Evolutionary conservation across 2,113 vertebrate genomes (phyloP), one percentile per base, ranked within the genome.

Genomic region (Dipodomys stephensi): DNA sequence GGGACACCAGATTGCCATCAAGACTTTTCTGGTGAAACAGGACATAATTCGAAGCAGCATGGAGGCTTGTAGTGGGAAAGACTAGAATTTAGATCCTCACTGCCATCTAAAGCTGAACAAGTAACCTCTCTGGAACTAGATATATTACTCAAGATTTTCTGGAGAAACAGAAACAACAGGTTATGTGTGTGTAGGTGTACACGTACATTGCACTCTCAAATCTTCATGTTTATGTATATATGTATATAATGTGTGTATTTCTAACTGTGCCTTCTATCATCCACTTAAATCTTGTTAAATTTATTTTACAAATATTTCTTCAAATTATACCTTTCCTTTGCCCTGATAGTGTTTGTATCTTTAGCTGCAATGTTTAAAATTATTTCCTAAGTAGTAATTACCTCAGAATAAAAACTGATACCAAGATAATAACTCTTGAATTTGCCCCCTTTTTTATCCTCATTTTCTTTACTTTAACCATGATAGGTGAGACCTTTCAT

Each of bases 401-500:
- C 53, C 53, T 57, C 53, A 16, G 12, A 57, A 57, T 57, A 57
- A 57, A 13, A 57, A 13, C 53, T 57, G 53, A 57, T 57, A 57
- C 13, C 53, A 57, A 57, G 53, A 13, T 57, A 13, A 57, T 57
- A 57, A 57, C 53, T 57, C n/a, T 67, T 86, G 62, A 76, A 44
- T 72, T 39, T 92, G 57, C 87, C 67, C 46, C 27, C 28, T 64
- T 93, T 93, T 80, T 18, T 20, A 53, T 91, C 20, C 22, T 87
- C 15, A 68, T 76, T 95, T 94, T 88, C 64, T 87, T 91, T 91
- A 89, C 53, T 84, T 93, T 91, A 89, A 60, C 49, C 2, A 1
- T 85, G 30, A 8, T 53, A 83, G 28, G 39, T 92, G 68, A 80
- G 46, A 27, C 27, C 72, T 15, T 82, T 94, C 27, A 78, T 88